Percentiles rank a stretch among this genome's conserved stretches.
These are phyloP conservation scores for Uloborus diversus DNA, from an alignment of 1,140 invertebrate genomes.

Conservation along the genomic window DNA sequence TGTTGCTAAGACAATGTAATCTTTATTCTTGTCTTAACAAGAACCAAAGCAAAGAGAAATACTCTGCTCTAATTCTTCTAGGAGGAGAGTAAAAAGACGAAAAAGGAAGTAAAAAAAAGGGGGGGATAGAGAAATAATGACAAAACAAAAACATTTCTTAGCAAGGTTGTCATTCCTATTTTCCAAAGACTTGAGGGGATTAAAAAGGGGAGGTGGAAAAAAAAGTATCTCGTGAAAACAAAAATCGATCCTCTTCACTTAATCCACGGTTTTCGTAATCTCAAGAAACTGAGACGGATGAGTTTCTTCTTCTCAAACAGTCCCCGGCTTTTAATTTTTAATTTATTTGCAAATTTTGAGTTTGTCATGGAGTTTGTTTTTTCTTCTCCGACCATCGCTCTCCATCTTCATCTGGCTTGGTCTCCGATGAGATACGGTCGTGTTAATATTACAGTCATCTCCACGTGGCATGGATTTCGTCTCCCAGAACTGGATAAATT, in stretches of 20 bases:
- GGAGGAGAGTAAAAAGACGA: no score
- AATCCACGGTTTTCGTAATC: neutral
- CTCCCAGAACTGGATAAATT: neutral
- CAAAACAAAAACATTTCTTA: slow-evolving; percentile 7
- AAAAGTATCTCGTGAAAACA: neutral
- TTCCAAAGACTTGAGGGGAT: slow-evolving; percentile 4
- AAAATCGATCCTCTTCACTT: neutral
- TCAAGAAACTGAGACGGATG: neutral
- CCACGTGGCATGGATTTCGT: neutral
- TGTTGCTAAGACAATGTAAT: slow-evolving; percentile 1
- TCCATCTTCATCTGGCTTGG: neutral
- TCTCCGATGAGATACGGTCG: neutral
- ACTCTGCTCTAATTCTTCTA: neutral
- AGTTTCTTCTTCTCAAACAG: neutral
- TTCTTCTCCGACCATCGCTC: neutral
- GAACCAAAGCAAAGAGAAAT: neutral
- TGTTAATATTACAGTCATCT: neutral
- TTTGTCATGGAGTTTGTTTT: slow-evolving; percentile 3
- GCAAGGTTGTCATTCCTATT: neutral
- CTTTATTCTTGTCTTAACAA: slow-evolving; percentile 9
- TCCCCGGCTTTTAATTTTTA: slow-evolving; percentile 9
- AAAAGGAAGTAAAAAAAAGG: neutral
- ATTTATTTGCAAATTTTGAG: slow-evolving; percentile 12
- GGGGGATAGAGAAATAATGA: neutral
- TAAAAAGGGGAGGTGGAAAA: neutral